These are phyloP conservation scores for Arrhamphus sclerolepis DNA, from an alignment of 2,797 vertebrate species.

Conservation along the genomic window DNA sequence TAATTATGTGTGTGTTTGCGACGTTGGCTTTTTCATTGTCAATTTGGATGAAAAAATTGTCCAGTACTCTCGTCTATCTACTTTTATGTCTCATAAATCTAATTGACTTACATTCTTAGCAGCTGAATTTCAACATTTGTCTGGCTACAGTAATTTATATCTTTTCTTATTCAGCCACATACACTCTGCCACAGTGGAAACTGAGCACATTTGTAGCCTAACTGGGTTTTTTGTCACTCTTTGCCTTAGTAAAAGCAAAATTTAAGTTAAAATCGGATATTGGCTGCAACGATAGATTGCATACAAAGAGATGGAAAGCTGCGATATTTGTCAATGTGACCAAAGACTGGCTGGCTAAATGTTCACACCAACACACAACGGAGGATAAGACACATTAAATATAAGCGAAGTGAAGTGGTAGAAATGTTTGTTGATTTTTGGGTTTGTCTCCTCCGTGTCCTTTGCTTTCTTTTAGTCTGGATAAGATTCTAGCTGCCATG, in stretches of 20 bases:
- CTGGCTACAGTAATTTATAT: conserved; percentile 42
- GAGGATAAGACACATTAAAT: conserved; percentile 50
- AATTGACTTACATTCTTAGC: conserved; percentile 64
- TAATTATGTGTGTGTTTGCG: conserved; percentile 5
- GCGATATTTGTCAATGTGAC: conserved; percentile 42
- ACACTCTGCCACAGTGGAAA: conserved; percentile 28
- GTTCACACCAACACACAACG: conserved; percentile 34
- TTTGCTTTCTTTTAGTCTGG: conserved; percentile 81
- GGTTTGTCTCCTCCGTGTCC: conserved; percentile 42
- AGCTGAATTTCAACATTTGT: conserved; percentile 59
- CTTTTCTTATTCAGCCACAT: conserved; percentile 32
- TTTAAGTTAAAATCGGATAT: conserved; percentile 51
- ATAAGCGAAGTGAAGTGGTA: conserved; percentile 62
- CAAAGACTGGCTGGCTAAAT: conserved; percentile 46
- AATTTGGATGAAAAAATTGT: conserved; percentile 34
- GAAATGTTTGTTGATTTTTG: conserved; percentile 72
- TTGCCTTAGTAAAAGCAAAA: conserved; percentile 42
- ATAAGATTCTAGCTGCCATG: conserved; percentile 96
- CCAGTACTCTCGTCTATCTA: conserved; percentile 27
- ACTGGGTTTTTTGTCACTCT: conserved; percentile 35
- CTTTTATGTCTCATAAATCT: conserved; percentile 45
- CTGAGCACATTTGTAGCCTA: conserved; percentile 50
- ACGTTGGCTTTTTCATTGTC: conserved; percentile 19
- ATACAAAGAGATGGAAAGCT: conserved; percentile 45
- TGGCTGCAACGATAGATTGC: conserved; percentile 41